These are phyloP conservation scores for Naja naja DNA, from an alignment of 2,113 vertebrate species.

Conservation along the genomic window DNA sequence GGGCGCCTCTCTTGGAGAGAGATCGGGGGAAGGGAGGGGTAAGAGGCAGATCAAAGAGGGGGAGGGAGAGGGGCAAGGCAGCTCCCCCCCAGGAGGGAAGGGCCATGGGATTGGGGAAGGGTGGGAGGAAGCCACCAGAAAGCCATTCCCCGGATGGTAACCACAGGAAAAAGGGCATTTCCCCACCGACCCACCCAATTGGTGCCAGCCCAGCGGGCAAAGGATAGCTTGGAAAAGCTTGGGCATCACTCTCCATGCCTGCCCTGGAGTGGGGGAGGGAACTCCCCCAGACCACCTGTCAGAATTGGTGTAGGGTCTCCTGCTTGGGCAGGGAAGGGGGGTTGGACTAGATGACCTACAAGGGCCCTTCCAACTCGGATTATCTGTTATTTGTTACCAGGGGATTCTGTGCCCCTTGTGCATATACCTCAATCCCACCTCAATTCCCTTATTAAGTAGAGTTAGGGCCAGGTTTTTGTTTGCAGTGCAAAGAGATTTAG, in stretches of 20 bases:
- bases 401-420: background rate
- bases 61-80: no score
- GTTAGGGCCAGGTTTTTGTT: background rate
- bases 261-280: no score
- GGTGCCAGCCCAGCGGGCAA: background rate
- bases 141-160: constrained; percentile 36
- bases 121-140: background rate
- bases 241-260: background rate
- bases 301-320: no score
- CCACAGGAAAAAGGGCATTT: no score
- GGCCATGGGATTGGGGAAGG: background rate
- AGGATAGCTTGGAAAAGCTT: background rate
- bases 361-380: no score
- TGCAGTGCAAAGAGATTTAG: background rate
- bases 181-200: background rate
- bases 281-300: no score
- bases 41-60: constrained; percentile 57
- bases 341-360: no score
- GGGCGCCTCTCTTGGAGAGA: no score
- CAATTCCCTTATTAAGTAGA: background rate
- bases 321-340: no score
- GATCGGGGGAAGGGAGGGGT: background rate
- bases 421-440: background rate
- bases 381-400: no score
- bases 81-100: background rate